These are phyloP conservation scores for Actinostola sp. DNA, from an alignment of 92 coral and sea anemone genomes.

Conservation along the genomic window DNA sequence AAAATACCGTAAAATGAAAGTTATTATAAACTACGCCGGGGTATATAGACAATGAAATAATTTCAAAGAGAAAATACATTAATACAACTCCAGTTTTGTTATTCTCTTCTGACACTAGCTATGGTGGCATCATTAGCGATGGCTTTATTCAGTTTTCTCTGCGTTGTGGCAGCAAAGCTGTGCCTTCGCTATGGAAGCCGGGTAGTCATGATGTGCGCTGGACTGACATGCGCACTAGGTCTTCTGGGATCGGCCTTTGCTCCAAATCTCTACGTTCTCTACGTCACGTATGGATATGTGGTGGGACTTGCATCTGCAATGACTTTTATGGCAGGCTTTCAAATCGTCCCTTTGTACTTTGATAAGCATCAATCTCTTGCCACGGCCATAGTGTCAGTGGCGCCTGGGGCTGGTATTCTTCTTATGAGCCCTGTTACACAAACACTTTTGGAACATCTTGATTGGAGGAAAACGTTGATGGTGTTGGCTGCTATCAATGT, in stretches of 20 bases:
- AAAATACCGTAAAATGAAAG: too few relatives aligned
- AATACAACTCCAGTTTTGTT: too few relatives aligned
- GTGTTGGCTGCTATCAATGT: conserved; percentile 24
- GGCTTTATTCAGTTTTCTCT: not conserved
- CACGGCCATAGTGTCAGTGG: conserved; percentile 46
- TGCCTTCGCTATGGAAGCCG: conserved; percentile 47
- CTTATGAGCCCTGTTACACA: conserved; percentile 53
- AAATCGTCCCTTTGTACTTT: conserved; percentile 52
- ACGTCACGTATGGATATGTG: conserved; percentile 39
- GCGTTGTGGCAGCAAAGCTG: conserved; percentile 47
- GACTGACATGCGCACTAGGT: conserved; percentile 26
- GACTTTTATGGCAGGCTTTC: conserved; percentile 16
- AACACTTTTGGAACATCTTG: conserved; percentile 31
- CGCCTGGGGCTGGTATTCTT: conserved; percentile 60
- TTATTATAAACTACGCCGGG: too few relatives aligned
- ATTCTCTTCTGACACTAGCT: too few relatives aligned
- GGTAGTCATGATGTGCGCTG: conserved; percentile 32
- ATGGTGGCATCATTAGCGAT: not conserved
- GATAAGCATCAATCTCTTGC: conserved; percentile 39
- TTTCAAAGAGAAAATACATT: too few relatives aligned
- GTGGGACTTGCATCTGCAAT: conserved; percentile 44
- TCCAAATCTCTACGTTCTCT: conserved; percentile 34
- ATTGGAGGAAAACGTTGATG: conserved; percentile 53
- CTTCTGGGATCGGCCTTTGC: conserved; percentile 34
- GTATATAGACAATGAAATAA: too few relatives aligned